phyloP scores from a whole-genome alignment of 2,888 invertebrate genomes.

The Mesorhabditis spiculigera region DNA sequence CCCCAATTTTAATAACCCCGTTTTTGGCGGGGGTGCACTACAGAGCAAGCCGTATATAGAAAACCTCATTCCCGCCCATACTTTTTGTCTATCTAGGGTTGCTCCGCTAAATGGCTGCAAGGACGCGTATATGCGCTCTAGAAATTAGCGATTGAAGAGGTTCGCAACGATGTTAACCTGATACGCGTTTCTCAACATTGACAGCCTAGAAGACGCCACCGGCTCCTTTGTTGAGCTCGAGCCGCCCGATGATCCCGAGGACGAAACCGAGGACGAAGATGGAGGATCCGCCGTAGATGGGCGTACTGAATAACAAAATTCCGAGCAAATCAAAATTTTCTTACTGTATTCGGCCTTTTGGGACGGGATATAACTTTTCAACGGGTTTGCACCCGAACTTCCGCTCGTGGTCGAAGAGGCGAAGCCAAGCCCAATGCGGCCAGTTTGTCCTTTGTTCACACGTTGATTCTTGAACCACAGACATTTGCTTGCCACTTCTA shows the following conservation, averaged over 20 bases:
- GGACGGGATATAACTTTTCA: background rate
- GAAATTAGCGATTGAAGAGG: slow-evolving; percentile 5
- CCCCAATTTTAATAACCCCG: too few species aligned
- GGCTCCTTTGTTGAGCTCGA: slow-evolving; percentile 16
- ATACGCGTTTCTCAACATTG: slow-evolving; percentile 35
- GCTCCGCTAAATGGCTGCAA: too few species aligned
- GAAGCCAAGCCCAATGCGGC: slow-evolving; percentile 10
- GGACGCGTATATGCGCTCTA: background rate
- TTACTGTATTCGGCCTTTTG: background rate
- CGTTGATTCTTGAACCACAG: slow-evolving; percentile 31
- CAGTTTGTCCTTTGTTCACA: slow-evolving; percentile 22
- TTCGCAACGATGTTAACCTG: slow-evolving; percentile 15
- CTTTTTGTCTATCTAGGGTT: too few species aligned
- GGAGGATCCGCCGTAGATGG: background rate
- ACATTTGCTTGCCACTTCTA: slow-evolving; percentile 36
- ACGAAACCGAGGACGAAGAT: slow-evolving; percentile 15
- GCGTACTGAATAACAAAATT: too few species aligned
- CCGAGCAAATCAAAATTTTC: too few species aligned
- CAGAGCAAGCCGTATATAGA: too few species aligned
- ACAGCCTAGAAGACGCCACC: slow-evolving; percentile 17
- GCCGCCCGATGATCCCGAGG: slow-evolving; percentile 6
- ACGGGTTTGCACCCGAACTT: slow-evolving; percentile 15
- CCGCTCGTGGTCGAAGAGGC: slow-evolving; percentile 21
- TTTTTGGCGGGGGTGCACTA: too few species aligned
- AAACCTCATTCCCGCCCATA: too few species aligned